These are phyloP conservation scores for Mizuhopecten yessoensis DNA, from an alignment of 1,140 invertebrate genomes.

Conservation along the genomic window DNA sequence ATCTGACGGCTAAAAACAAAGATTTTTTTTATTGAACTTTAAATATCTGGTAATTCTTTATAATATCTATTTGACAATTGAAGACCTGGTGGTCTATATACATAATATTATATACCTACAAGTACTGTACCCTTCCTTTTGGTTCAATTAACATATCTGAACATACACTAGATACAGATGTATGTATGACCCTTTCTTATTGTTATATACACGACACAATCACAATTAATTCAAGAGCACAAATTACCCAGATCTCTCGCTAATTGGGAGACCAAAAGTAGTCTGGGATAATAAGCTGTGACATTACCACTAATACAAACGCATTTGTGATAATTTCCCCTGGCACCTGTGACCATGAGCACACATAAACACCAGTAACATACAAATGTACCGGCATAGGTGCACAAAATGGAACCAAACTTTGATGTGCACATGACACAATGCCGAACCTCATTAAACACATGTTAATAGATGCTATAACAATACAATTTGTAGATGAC, in stretches of 20 bases:
- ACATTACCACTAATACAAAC: background rate
- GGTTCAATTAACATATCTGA: too few species aligned
- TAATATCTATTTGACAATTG: too few species aligned
- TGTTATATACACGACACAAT: background rate
- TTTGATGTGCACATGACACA: background rate
- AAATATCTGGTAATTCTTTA: too few species aligned
- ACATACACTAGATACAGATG: too few species aligned
- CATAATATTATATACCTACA: background rate
- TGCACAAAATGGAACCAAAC: background rate
- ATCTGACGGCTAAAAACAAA: too few species aligned
- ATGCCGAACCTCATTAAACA: too few species aligned
- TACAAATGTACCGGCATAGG: background rate
- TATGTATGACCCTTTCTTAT: too few species aligned
- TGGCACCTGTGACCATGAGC: background rate
- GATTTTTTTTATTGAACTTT: too few species aligned
- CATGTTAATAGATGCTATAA: too few species aligned
- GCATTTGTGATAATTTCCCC: conserved; percentile 2
- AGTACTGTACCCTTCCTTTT: too few species aligned
- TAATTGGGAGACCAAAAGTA: background rate
- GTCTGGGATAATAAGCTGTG: background rate
- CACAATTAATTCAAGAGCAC: background rate
- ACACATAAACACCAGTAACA: background rate
- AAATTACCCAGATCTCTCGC: background rate
- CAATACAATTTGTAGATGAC: too few species aligned
- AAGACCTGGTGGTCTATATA: background rate